Evolutionary conservation across 1,140 invertebrate genomes (phyloP), one percentile per base, ranked within the genome.

Genomic region (Hyles vespertilio): DNA sequence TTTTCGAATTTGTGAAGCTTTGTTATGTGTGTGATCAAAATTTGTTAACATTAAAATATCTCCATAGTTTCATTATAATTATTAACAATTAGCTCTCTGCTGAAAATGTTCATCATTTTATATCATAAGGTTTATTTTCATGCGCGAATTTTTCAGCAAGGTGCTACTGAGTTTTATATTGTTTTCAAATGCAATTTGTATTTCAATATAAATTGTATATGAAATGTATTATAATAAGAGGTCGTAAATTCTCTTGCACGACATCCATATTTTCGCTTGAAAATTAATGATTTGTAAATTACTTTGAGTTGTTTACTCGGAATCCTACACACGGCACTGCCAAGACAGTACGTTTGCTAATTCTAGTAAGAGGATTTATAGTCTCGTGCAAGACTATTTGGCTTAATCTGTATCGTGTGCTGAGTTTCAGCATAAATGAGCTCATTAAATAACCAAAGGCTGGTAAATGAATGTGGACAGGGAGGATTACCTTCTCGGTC

Each of bases 401-500:
- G 58, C 61, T 64, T 65, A 58, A 71, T 61, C 70, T 74, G 62
- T 78, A 76, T 77, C 63, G 62, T 79, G 66, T 80, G 80, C 79
- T 83, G 81, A 86, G 72, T 83, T 83, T 72, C 81, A 87, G 84
- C 80, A 79, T 82, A 57, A 72, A 56, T 61, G 59, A 59, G 61
- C 50, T 63, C 74, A 55, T 65, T 68, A 61, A 80, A 81, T 83
- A 85, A 83, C 72, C 55, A 75, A 77, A 77, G 70, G 77, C 66
- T 75, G 72, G 70, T 74, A 67, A 63, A 80, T 85, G 65, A 84
- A 84, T 87, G 74, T 76, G 83, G 70, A 81, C 67, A 89, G 90
- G 67, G 90, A 93, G 74, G 92, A 93, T 69, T 96, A 95, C 81
- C 89, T 92, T 55, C 83, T 96, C 59, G 95, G 92, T 50, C 85